Percentiles rank a stretch among this genome's conserved stretches.
These are phyloP conservation scores for Gymnobelideus leadbeateri DNA, from an alignment of 2,113 vertebrate species.

Conservation along the genomic window DNA sequence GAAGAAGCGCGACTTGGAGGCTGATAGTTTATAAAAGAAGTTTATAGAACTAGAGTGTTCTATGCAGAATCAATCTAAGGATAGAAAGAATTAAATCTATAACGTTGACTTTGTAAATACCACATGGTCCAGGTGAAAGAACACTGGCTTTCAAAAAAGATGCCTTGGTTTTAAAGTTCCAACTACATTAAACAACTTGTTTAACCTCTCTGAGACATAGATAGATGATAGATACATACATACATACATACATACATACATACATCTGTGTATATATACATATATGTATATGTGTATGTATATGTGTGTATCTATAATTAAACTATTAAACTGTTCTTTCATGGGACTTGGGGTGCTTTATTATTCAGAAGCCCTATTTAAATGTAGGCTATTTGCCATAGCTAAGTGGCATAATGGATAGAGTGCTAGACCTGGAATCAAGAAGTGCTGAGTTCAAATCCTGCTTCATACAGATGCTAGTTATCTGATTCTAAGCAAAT, in stretches of 20 bases:
- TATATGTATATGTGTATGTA: background rate
- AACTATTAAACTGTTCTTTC: background rate
- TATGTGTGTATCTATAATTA: background rate
- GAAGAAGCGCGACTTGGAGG: background rate
- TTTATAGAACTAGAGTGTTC: slow-evolving; percentile 25
- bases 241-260: background rate
- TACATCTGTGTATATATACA: fast-evolving
- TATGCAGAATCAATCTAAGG: slow-evolving; percentile 30
- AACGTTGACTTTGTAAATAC: background rate
- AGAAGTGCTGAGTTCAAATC: background rate
- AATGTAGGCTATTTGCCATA: background rate
- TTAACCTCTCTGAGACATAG: background rate
- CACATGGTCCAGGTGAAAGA: background rate
- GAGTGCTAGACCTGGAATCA: background rate
- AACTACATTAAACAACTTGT: background rate
- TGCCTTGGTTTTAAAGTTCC: background rate
- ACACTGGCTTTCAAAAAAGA: background rate
- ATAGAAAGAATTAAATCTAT: slow-evolving; percentile 24
- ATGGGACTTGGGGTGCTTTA: background rate
- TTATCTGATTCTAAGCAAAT: background rate
- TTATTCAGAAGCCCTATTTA: background rate
- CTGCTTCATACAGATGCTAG: background rate
- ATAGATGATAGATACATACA: too few species aligned
- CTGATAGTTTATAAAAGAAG: background rate
- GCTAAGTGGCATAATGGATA: background rate